phyloP scores from a whole-genome alignment of 1,140 invertebrate genomes.

The Lepidurus couesii region DNA sequence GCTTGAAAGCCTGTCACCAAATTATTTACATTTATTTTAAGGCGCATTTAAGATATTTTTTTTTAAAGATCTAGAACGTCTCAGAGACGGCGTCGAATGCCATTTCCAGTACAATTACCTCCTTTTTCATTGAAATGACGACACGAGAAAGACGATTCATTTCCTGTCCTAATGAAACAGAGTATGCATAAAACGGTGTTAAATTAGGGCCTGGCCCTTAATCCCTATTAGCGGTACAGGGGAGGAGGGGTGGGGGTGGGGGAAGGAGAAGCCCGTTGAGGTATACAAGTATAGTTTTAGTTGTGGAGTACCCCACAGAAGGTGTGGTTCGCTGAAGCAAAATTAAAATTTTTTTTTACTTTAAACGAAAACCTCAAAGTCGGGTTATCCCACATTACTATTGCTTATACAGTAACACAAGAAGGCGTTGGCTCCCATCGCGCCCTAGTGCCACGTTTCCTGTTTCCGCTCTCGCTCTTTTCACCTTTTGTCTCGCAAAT shows the following conservation, averaged over 20 bases:
- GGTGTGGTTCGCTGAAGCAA: neutral
- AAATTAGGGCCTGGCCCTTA: neutral
- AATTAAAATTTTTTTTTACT: neutral
- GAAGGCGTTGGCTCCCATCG: conserved; percentile 20
- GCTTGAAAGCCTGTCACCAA: too few relatives aligned
- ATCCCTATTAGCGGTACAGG: neutral
- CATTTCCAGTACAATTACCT: too few relatives aligned
- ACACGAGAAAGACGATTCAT: neutral
- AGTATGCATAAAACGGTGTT: neutral
- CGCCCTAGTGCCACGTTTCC: conserved; percentile 20
- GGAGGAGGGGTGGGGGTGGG: neutral
- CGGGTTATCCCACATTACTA: conserved; percentile 21
- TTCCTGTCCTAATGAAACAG: conserved; percentile 19
- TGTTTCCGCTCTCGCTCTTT: conserved; percentile 17
- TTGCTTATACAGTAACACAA: conserved; percentile 1
- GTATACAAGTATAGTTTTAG: too few relatives aligned
- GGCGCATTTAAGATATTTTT: too few relatives aligned
- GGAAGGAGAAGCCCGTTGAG: neutral
- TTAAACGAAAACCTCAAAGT: conserved; percentile 4
- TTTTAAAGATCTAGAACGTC: too few relatives aligned
- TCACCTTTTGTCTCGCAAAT: conserved; percentile 14
- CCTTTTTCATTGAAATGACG: neutral
- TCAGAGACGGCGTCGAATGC: too few relatives aligned
- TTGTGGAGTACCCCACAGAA: neutral
- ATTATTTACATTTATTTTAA: too few relatives aligned